Percentiles rank a stretch among this genome's conserved stretches.
Conservation (phyloP, 2,888 invertebrate species). For the Pocota personata region DNA sequence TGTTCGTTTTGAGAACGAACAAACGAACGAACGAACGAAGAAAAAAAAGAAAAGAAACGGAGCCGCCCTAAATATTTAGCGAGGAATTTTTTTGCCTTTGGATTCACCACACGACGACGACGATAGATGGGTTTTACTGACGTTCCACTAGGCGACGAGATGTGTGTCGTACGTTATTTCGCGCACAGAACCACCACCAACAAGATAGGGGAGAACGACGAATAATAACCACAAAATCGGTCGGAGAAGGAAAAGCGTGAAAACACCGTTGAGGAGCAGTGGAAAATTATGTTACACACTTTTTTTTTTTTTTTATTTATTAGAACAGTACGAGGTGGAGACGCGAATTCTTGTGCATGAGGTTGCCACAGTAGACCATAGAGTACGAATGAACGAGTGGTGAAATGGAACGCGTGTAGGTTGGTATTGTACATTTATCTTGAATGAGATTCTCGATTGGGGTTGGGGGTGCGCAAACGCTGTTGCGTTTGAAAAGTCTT, state of each 20-base stretch:
- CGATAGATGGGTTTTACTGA: constrained; percentile 11
- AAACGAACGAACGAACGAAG: constrained; percentile 20
- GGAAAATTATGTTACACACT: constrained; percentile 50
- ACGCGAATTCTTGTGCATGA: constrained; percentile 69
- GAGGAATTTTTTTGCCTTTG: constrained; percentile 21
- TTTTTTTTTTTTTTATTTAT: constrained; percentile 14
- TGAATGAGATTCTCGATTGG: constrained; percentile 43
- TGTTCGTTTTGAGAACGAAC: constrained; percentile 37
- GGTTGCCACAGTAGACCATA: constrained; percentile 62
- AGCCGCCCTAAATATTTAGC: constrained; percentile 73
- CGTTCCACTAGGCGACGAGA: constrained; percentile 46
- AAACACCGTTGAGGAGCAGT: constrained; percentile 5
- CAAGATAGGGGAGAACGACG: neutral
- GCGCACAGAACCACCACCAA: constrained; percentile 39
- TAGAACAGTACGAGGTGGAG: constrained; percentile 28
- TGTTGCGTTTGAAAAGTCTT: constrained; percentile 48
- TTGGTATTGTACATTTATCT: constrained; percentile 37
- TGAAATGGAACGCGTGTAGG: constrained; percentile 67
- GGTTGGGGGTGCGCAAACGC: constrained; percentile 73
- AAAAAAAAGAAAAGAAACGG: constrained; percentile 54
- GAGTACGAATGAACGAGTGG: constrained; percentile 64
- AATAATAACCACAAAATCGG: constrained; percentile 10
- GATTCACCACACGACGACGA: constrained; percentile 70
- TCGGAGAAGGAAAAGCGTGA: constrained; percentile 5
- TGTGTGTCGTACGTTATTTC: constrained; percentile 49